Base-by-base conservation (phyloP, 2,797 vertebrate species). In the Tympanoctomys barrerae region DNA sequence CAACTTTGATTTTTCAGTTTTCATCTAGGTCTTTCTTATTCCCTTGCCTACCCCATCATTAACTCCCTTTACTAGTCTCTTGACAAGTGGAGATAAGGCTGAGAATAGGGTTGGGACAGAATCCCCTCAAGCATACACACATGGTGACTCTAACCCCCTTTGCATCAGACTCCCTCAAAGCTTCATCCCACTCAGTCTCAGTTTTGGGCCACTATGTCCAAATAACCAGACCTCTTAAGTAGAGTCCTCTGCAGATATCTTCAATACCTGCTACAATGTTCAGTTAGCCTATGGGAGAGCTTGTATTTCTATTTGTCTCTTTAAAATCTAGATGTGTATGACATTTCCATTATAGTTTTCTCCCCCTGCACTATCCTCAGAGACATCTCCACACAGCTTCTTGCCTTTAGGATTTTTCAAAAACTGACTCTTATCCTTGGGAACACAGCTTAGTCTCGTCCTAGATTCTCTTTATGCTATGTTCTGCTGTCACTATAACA, bases 391-490 rank as follows among this genome's bases (percentile, higher is more conserved):
- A 79, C 18, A 90, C 7, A 87, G 22, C 13, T 39, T 91, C 81
- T 91, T 93, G 28, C 33, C 61, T 89, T 94, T 85, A 52, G 36
- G 54, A 59, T 87, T 84, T 96, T 79, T 78, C 70, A 89, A 83
- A 13, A 0, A 79, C 71, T 92, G 33, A 14, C 26, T 70, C 70
- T 22, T 88, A 33, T 16, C 89, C 33, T 57, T 64, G 42, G 88
- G 2, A 7, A 88, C 11, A 66, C 1, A 88, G 3, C 28, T 54
- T 86, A 26, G 33, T 42, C 7, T 88, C 61, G 95, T 26, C 16
- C 77, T 52, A 70, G 36, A 70, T 28, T 61, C 2, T 52, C 36
- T 49, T n/a, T 85, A 18, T 1, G 57, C 9, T 46, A 10, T 1
- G 18, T 18, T 94, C 6, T 95, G 66, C 80, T 87, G 42, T 62